Evolutionary conservation across 2,797 vertebrate genomes (phyloP).

Genomic region (Acipenser transmontanus): DNA sequence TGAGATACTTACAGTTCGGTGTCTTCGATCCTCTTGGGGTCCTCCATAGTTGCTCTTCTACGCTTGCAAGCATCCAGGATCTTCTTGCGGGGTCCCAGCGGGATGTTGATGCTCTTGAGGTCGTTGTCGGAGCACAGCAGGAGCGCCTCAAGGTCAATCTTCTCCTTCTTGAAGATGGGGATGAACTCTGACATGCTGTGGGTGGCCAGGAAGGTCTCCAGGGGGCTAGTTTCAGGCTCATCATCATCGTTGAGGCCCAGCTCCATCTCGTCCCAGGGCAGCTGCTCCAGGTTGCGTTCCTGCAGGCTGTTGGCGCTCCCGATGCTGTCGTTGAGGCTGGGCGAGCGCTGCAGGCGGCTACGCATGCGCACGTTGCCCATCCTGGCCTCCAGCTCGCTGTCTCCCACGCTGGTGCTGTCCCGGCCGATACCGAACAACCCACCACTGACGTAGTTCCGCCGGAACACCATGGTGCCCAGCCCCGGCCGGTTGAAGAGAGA

Average conservation of each 20-base stretch:
- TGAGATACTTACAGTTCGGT: slow-evolving; percentile 76
- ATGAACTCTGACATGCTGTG: slow-evolving; percentile 84
- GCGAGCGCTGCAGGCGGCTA: slow-evolving; percentile 69
- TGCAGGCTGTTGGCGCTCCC: slow-evolving; percentile 88
- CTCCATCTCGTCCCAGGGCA: slow-evolving; percentile 92
- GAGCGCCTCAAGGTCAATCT: slow-evolving; percentile 88
- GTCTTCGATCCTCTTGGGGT: slow-evolving; percentile 79
- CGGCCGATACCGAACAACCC: slow-evolving; percentile 80
- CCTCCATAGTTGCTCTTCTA: slow-evolving; percentile 76
- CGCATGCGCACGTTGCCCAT: slow-evolving; percentile 56
- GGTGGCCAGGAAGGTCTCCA: slow-evolving; percentile 90
- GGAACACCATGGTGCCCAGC: slow-evolving; percentile 94
- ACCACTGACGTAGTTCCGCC: slow-evolving; percentile 86
- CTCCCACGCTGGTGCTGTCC: slow-evolving; percentile 44
- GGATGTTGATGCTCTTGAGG: slow-evolving; percentile 90
- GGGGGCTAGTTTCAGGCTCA: slow-evolving; percentile 74
- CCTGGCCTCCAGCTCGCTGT: slow-evolving; percentile 36
- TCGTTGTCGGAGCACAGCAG: slow-evolving; percentile 88
- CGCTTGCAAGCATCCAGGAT: slow-evolving; percentile 82
- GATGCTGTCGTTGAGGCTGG: slow-evolving; percentile 87
- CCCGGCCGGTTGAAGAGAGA: slow-evolving; percentile 92
- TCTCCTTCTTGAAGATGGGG: slow-evolving; percentile 81
- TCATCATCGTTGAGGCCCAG: slow-evolving; percentile 84
- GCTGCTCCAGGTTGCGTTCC: slow-evolving; percentile 77
- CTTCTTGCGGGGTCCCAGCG: slow-evolving; percentile 89